Conservation (phyloP, 2,888 invertebrate species). For the Papilio elwesi region DNA sequence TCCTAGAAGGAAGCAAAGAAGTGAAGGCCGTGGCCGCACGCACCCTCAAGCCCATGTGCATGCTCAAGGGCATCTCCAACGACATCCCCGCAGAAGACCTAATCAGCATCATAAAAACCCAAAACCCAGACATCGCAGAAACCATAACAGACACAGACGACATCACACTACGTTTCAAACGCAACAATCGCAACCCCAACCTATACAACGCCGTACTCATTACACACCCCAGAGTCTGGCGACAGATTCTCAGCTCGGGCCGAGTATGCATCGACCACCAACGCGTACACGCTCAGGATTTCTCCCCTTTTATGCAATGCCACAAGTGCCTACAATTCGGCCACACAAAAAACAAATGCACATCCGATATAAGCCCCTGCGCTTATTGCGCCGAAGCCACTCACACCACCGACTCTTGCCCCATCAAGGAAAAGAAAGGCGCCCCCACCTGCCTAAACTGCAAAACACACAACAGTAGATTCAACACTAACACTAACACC, state of each 20-base stretch:
- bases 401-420: too few species aligned
- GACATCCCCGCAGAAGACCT: background rate
- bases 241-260: background rate
- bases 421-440: too few species aligned
- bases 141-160: background rate
- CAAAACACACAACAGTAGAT: too few species aligned
- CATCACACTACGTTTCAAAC: background rate
- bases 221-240: background rate
- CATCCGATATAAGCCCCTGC: too few species aligned
- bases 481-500: too few species aligned
- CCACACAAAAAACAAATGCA: conserved; percentile 4
- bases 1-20: background rate
- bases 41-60: background rate
- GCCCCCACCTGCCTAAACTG: too few species aligned
- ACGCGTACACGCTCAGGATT: conserved; percentile 14
- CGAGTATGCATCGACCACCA: conserved; percentile 28
- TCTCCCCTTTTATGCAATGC: conserved; percentile 34
- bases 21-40: background rate
- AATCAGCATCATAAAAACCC: background rate
- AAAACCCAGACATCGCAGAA: background rate
- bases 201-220: conserved; percentile 3
- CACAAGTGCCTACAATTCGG: conserved; percentile 35
- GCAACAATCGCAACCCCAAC: background rate
- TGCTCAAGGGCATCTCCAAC: background rate
- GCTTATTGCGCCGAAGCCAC: too few species aligned